Percentiles rank a stretch among this genome's conserved stretches.
These are phyloP conservation scores for Scolopax mira DNA, from an alignment of 2,113 vertebrate genomes.

Conservation along the genomic window DNA sequence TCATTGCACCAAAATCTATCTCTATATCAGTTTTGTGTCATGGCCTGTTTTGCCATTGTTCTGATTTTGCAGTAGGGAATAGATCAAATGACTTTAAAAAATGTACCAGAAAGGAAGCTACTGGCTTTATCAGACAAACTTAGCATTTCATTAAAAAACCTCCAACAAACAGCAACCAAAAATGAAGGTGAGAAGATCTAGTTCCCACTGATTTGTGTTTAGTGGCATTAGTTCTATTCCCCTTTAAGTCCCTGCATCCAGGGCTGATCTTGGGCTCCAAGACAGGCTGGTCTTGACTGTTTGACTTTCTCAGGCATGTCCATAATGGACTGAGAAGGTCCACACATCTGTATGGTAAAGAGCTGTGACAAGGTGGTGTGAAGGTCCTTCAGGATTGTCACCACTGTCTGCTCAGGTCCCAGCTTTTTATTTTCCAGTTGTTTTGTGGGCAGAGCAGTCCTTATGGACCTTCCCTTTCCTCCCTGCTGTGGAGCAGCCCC, in stretches of 20 bases:
- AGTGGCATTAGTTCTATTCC: neutral
- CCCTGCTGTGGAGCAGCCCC: neutral
- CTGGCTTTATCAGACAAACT: neutral
- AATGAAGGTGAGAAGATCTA: neutral
- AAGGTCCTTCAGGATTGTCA: neutral
- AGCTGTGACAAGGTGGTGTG: fast-evolving
- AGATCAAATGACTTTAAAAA: neutral
- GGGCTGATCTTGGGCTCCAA: neutral
- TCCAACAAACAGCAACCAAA: neutral
- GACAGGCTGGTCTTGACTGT: no score
- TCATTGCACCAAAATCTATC: neutral
- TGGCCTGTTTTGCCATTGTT: neutral
- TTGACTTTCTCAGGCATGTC: neutral
- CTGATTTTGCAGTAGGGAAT: neutral
- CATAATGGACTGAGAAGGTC: neutral
- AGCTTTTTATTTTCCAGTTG: neutral
- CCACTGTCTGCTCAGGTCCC: neutral
- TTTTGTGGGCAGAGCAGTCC: neutral
- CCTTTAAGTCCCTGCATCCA: neutral
- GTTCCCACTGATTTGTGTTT: neutral
- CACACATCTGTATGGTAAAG: no score
- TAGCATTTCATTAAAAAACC: neutral
- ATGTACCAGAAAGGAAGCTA: neutral
- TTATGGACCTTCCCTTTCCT: neutral
- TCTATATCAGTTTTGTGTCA: neutral